A percentile compares a stretch with the other conserved stretches of the same genome.
Evolutionary conservation across 2,797 vertebrate species (phyloP).

Genomic region (Pseudochromis fuscus): DNA sequence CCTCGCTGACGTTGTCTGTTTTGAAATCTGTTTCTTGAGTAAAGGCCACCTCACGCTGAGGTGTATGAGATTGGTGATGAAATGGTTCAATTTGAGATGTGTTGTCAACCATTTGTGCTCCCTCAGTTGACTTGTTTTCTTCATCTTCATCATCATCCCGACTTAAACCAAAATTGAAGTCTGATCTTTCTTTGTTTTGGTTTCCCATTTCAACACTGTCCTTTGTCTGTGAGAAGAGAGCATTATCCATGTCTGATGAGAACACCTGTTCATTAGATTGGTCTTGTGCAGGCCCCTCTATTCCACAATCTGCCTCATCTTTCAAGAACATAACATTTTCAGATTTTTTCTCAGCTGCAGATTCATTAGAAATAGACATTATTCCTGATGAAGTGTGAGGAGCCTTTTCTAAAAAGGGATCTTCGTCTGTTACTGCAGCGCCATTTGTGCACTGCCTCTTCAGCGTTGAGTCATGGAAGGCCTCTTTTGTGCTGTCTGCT

Average conservation of each 20-base stretch:
- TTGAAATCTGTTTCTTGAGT: constrained; percentile 6
- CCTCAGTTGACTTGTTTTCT: constrained; percentile 25
- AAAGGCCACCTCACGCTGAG: constrained; percentile 16
- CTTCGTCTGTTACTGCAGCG: neutral
- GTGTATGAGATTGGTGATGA: constrained; percentile 12
- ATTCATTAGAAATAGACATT: constrained; percentile 7
- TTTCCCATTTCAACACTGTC: constrained; percentile 26
- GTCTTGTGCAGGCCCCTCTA: neutral
- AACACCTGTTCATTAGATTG: no score
- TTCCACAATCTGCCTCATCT: neutral
- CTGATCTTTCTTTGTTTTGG: constrained; percentile 7
- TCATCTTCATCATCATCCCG: constrained; percentile 12
- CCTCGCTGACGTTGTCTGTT: constrained; percentile 5
- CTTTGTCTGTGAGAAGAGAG: constrained; percentile 13
- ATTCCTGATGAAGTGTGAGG: constrained; percentile 12
- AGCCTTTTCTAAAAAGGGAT: constrained; percentile 31
- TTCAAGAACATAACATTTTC: constrained; percentile 2
- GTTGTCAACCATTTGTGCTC: constrained; percentile 15
- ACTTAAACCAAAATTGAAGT: neutral
- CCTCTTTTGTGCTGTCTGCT: constrained; percentile 22
- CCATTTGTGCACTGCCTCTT: constrained; percentile 8
- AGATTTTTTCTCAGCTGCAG: constrained; percentile 11
- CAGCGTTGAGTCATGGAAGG: neutral
- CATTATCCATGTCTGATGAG: no score
- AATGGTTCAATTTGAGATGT: constrained; percentile 19